Percentiles rank a stretch among this genome's conserved stretches.
Evolutionary conservation across 2,797 vertebrate species (phyloP).

Genomic region (Lemur catta): DNA sequence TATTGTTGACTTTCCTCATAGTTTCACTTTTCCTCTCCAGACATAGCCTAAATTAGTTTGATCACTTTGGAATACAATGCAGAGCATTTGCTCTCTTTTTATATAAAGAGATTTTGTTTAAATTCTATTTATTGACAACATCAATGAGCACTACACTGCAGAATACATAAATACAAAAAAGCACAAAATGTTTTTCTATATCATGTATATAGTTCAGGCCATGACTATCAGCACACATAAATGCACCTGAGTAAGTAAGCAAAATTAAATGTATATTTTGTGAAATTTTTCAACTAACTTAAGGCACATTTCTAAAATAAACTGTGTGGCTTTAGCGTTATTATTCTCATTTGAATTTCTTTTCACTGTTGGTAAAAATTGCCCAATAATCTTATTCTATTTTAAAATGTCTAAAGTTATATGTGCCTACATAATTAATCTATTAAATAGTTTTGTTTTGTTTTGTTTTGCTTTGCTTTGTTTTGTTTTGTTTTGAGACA

Average conservation of each 20-base stretch:
- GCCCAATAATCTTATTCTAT: neutral
- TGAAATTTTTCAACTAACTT: neutral
- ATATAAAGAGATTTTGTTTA: neutral
- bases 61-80: neutral
- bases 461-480: neutral
- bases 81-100: neutral
- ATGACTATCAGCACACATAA: neutral
- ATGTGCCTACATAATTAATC: neutral
- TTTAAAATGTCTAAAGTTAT: neutral
- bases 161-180: neutral
- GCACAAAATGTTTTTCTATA: neutral
- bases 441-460: neutral
- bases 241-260: neutral
- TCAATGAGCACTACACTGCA: neutral
- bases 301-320: neutral
- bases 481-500: neutral
- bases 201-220: neutral
- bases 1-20: neutral
- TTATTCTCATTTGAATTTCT: neutral
- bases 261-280: neutral
- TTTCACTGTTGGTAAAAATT: neutral
- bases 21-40: neutral
- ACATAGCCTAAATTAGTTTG: neutral
- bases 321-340: neutral
- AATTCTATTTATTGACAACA: neutral